phyloP scores from a whole-genome alignment of 2,888 invertebrate genomes.

The Torymus tubicola region DNA sequence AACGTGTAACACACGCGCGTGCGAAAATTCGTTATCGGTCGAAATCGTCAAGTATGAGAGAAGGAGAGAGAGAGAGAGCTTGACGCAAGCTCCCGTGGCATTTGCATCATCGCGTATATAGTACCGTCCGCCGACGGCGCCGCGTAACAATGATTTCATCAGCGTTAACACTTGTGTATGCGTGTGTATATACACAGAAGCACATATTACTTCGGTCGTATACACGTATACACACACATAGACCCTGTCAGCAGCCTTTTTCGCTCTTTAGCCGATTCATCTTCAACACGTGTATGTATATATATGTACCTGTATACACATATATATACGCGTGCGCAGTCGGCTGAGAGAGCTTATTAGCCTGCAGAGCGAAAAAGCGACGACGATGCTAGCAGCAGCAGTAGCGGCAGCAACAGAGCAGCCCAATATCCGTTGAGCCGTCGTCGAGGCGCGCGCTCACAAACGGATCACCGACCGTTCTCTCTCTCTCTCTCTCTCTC shows the following conservation, averaged over 20 bases:
- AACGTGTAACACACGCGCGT: neutral
- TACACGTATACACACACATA: no score
- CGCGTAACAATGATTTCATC: constrained; percentile 26
- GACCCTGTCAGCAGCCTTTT: no score
- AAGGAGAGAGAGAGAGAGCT: neutral
- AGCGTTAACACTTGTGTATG: neutral
- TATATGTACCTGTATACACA: no score
- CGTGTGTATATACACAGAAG: no score
- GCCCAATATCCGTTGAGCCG: constrained; percentile 35
- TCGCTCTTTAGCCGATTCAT: neutral
- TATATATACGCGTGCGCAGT: neutral
- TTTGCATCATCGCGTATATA: constrained; percentile 32
- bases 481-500: neutral
- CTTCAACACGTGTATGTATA: neutral
- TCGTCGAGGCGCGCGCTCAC: neutral
- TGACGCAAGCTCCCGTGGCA: constrained; percentile 16
- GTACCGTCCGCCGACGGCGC: neutral
- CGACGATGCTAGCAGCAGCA: neutral
- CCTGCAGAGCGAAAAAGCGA: constrained; percentile 19
- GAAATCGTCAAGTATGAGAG: neutral
- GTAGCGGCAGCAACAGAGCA: no score
- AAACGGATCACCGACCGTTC: neutral
- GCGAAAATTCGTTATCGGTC: constrained; percentile 24
- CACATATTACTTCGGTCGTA: no score
- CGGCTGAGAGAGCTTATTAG: constrained; percentile 29